A percentile compares a stretch with the other conserved stretches of the same genome.
Evolutionary conservation across 2,888 invertebrate species (phyloP).

Genomic region (Epinotia ramella): DNA sequence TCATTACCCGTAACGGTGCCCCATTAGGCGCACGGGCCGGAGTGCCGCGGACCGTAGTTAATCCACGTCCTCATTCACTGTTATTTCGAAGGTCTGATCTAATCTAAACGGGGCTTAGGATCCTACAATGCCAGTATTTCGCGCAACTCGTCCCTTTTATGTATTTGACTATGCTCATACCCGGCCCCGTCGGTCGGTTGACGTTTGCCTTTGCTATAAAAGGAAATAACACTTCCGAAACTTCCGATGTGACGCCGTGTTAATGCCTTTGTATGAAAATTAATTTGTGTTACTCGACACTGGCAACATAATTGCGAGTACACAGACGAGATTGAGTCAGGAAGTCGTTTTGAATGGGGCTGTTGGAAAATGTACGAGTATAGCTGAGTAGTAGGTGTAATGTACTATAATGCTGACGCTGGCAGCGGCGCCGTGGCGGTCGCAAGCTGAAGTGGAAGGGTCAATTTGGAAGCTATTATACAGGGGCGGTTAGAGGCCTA

Average conservation of each 20-base stretch:
- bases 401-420: slow-evolving; percentile 61
- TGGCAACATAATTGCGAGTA: slow-evolving; percentile 53
- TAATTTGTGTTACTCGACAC: slow-evolving; percentile 61
- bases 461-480: slow-evolving; percentile 84
- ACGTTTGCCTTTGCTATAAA: slow-evolving; percentile 77
- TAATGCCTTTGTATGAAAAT: slow-evolving; percentile 70
- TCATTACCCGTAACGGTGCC: slow-evolving; percentile 82
- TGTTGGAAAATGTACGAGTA: slow-evolving; percentile 23
- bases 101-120: slow-evolving; percentile 85
- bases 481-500: slow-evolving; percentile 81
- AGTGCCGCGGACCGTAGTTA: slow-evolving; percentile 85
- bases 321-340: slow-evolving; percentile 35
- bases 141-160: slow-evolving; percentile 83
- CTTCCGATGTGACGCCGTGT: slow-evolving; percentile 72
- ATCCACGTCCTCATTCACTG: slow-evolving; percentile 86
- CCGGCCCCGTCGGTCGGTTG: slow-evolving; percentile 68
- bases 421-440: slow-evolving; percentile 55
- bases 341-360: slow-evolving; percentile 33
- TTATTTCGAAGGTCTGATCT: slow-evolving; percentile 86
- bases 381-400: slow-evolving; percentile 9
- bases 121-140: slow-evolving; percentile 83
- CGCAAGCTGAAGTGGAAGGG: slow-evolving; percentile 73
- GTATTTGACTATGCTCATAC: slow-evolving; percentile 79
- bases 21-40: slow-evolving; percentile 83
- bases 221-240: slow-evolving; percentile 80